Percentiles rank a stretch among this genome's conserved stretches.
Conservation (phyloP, 2,888 invertebrate species). For the Calliopum simillimum region DNA sequence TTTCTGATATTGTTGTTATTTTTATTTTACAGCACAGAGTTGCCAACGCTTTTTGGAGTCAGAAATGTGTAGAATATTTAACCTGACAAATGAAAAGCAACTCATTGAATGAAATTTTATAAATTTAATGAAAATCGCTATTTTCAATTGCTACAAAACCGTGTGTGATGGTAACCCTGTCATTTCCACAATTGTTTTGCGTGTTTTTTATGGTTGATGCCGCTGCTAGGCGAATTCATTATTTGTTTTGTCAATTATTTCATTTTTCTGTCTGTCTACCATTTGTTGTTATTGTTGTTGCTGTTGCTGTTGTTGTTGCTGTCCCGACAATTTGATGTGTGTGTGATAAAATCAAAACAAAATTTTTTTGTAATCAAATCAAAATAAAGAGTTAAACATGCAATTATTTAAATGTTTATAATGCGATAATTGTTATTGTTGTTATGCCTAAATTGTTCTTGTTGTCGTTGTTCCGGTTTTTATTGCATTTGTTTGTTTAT, state of each 20-base stretch:
- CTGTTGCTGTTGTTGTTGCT: slow-evolving; percentile 22
- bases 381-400: slow-evolving; percentile 27
- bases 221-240: slow-evolving; percentile 30
- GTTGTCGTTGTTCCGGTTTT: too few relatives aligned
- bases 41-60: too few relatives aligned
- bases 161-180: too few relatives aligned
- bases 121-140: too few relatives aligned
- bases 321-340: neutral
- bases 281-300: slow-evolving; percentile 8
- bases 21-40: neutral
- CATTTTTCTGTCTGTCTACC: slow-evolving; percentile 33
- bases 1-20: slow-evolving; percentile 1
- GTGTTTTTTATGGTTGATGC: slow-evolving; percentile 13
- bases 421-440: slow-evolving; percentile 22
- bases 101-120: too few relatives aligned
- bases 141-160: too few relatives aligned
- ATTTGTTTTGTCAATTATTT: slow-evolving; percentile 49
- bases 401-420: slow-evolving; percentile 32
- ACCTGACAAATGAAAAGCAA: too few relatives aligned
- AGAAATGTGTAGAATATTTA: too few relatives aligned
- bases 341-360: slow-evolving; percentile 33
- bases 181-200: slow-evolving; percentile 3
- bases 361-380: slow-evolving; percentile 32
- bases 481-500: too few relatives aligned
- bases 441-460: too few relatives aligned